Evolutionary conservation across 2,113 vertebrate species (phyloP).

Genomic region (Sakesphorus luctuosus): DNA sequence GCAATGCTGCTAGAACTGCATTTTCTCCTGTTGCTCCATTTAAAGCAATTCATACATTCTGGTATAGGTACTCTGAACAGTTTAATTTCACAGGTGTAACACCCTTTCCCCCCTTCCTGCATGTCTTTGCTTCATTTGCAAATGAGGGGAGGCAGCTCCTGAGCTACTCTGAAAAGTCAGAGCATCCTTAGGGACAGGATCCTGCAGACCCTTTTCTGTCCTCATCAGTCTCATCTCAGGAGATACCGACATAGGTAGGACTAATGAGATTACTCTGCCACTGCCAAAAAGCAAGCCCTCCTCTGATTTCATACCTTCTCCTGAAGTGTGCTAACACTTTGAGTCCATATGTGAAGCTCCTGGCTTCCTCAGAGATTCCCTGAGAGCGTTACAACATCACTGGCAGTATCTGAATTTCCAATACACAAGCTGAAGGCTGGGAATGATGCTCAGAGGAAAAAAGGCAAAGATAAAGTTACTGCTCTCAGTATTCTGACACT

Average conservation of each 20-base stretch:
- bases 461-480: neutral
- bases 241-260: neutral
- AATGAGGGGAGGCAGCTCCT: neutral
- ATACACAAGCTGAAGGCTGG: neutral
- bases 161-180: neutral
- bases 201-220: neutral
- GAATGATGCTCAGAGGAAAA: neutral
- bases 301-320: neutral
- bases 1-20: rapidly evolving
- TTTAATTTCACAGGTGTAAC: neutral
- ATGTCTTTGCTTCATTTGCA: neutral
- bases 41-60: neutral
- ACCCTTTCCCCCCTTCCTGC: neutral
- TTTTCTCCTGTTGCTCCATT: neutral
- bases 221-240: neutral
- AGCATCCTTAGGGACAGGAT: neutral
- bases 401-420: neutral
- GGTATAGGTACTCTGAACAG: neutral
- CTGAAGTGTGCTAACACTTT: neutral
- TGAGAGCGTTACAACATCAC: neutral
- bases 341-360: neutral
- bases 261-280: neutral
- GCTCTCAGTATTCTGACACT: neutral
- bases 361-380: neutral
- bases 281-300: neutral